Base-by-base conservation (phyloP, 2,797 vertebrate species). In the Poeciliopsis paucimaculata region DNA sequence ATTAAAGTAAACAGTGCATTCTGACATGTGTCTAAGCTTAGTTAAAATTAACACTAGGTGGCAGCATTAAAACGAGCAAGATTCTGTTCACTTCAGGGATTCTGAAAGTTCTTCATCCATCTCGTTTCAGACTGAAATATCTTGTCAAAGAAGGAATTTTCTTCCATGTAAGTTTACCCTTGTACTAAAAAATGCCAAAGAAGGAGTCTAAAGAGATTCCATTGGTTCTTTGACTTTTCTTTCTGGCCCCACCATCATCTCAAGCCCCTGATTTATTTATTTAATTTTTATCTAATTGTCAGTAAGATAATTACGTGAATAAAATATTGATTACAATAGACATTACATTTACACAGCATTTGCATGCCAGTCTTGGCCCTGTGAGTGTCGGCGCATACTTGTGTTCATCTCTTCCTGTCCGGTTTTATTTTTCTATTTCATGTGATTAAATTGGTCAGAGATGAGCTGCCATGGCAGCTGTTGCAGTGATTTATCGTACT, bases 11-110 rank as follows among this genome's bases (percentile, higher is more conserved):
- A n/a, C 39, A 43, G 7, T 23, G 26, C 5, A 2, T 23, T 41
- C 18, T 41, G 36, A 64, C 11, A 4, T 15, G n/a, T 57, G 12
- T 57, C n/a, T n/a, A 12, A 64, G 62, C 36, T 66, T 9, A 36
- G 20, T 3, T 64, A 0, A 43, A 55, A 71, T 26, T 0, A 81
- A 75, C 93, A 89, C 87, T 83, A 92, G 90, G 53, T 84, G 90
- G 91, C 90, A 90, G 89, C 87, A 90, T 31, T 39, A 66, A 78
- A 77, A 84, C 76, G 72, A 78, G 46, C 23, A 31, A 77, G 13
- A 4, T 47, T 18, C 39, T 45, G 41, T 23, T 70, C 23, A 45
- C 39, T 43, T 10, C 26, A 45, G 6, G 10, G 13, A n/a, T 43
- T 39, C 36, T 12, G 9, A 68, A 68, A 16, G 9, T 11, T 39